phyloP scores from a whole-genome alignment of 1,140 invertebrate genomes.

The Achroia grisella region DNA sequence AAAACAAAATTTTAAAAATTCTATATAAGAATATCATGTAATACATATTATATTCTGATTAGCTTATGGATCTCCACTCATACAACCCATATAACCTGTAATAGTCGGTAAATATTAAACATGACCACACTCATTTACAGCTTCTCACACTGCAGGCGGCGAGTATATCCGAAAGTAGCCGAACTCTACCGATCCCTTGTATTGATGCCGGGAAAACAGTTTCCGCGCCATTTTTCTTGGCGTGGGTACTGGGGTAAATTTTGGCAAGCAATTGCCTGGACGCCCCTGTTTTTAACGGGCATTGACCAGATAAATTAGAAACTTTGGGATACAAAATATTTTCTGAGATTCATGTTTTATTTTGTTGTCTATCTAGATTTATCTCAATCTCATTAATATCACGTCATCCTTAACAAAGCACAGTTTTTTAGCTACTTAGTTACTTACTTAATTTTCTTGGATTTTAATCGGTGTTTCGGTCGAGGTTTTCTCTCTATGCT shows the following conservation, averaged over 20 bases:
- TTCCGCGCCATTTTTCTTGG: conserved; percentile 60
- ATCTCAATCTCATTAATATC: too few relatives aligned
- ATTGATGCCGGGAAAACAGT: conserved; percentile 60
- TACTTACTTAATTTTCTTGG: too few relatives aligned
- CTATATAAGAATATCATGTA: too few relatives aligned
- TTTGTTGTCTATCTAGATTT: too few relatives aligned
- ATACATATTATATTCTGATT: too few relatives aligned
- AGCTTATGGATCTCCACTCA: too few relatives aligned
- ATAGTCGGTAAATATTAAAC: neutral
- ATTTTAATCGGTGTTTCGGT: too few relatives aligned
- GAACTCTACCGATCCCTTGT: conserved; percentile 38
- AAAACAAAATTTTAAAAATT: too few relatives aligned
- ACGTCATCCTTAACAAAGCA: too few relatives aligned
- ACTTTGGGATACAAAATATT: neutral
- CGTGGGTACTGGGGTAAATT: conserved; percentile 19
- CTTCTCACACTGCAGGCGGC: conserved; percentile 29
- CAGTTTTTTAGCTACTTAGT: too few relatives aligned
- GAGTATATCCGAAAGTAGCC: conserved; percentile 30
- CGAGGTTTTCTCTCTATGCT: too few relatives aligned
- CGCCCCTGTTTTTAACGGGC: conserved; percentile 19
- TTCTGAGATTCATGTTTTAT: neutral
- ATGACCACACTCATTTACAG: conserved; percentile 34
- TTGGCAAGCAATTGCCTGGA: conserved; percentile 27
- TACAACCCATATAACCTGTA: too few relatives aligned
- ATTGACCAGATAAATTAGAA: conserved; percentile 14